Base-by-base conservation (phyloP, 2,888 invertebrate genomes). In the Apamea monoglypha region DNA sequence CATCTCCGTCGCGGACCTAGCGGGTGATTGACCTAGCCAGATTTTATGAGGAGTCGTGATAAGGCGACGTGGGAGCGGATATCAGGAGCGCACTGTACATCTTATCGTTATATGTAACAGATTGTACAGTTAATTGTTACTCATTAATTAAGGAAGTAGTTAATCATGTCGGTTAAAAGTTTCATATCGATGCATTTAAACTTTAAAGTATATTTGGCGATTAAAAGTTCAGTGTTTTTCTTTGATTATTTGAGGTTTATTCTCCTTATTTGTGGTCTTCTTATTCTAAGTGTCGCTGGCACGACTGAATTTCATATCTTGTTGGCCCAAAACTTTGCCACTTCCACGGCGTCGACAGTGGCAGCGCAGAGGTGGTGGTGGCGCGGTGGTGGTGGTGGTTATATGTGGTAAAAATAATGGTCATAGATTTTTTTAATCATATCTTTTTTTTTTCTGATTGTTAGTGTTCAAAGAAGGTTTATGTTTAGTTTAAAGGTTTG, bases 21-120 rank as follows among this genome's bases (percentile, higher is more conserved):
- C 7, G 59, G 69, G 80, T 84, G 85, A 74, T 69, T 85, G 87
- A 84, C 80, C 83, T 75, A 67, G 67, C 63, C 74, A 71, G 74
- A 87, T 84, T 89, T 90, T 85, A 90, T 67, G 82, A 81, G 79
- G 18, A 69, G 67, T 76, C 76, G 78, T 84, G 90, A 90, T 90
- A 90, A 90, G 81, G 61, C 61, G 40, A 70, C 80, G 83, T 89
- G 88, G 83, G 89, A 89, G 85, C 84, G 89, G 90, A 90, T 86
- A 87, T 79, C 73, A 78, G 76, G 72, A 81, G 59, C 73, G 59
- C 73, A 44, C 69, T 50, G 70, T 53, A 50, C 80, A 25, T 53
- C 68, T 76, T 86, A 83, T 86, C 74, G 44, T 68, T 16, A 74
- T 83, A 32, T 74, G 59, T 72, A 71, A 83, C 74, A 78, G 74